phyloP scores from a whole-genome alignment of 1,140 invertebrate species.

The Brevipalpus yothersi region DNA sequence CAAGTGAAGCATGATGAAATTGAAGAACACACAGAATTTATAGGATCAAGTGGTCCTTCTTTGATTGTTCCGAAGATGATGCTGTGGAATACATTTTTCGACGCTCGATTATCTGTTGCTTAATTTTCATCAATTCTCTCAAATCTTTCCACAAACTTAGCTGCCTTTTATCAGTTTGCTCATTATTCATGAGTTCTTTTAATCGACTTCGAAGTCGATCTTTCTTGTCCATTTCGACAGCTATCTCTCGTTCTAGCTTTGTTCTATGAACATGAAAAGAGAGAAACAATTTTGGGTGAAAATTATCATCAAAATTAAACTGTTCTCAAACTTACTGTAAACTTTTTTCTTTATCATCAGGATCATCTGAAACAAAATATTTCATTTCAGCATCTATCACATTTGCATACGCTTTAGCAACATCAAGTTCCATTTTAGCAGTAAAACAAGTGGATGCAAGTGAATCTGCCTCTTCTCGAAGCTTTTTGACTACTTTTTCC shows the following conservation, averaged over 20 bases:
- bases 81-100: background rate
- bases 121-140: conserved; percentile 22
- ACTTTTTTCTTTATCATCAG: background rate
- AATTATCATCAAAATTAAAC: background rate
- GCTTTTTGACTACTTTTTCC: conserved; percentile 21
- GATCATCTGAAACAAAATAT: background rate
- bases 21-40: background rate
- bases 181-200: conserved; percentile 29
- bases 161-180: conserved; percentile 29
- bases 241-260: background rate
- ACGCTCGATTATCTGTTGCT: conserved; percentile 16
- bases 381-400: background rate
- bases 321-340: background rate
- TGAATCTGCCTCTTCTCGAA: background rate
- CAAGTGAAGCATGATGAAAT: no score
- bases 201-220: conserved; percentile 29
- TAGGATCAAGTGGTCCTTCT: background rate
- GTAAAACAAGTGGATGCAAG: background rate
- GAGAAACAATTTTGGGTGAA: background rate
- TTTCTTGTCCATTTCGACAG: background rate
- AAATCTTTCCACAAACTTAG: conserved; percentile 38
- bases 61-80: background rate
- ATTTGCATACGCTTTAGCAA: background rate
- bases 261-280: background rate
- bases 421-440: background rate